Evolutionary conservation across 92 coral and sea anemone genomes (phyloP).

Genomic region (Galaxea fascicularis): DNA sequence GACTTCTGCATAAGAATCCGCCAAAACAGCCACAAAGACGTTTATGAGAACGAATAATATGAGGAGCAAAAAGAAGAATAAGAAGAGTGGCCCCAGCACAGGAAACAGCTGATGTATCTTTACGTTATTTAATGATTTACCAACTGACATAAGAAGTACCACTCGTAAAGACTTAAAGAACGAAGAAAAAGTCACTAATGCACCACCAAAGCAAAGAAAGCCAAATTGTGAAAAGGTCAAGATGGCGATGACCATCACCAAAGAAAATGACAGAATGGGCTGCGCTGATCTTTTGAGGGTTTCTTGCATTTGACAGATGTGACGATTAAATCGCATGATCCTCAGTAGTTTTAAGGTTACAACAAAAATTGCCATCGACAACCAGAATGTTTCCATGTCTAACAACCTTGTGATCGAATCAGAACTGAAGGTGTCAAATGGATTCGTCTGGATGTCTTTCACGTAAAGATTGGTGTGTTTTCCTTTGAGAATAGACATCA

Average conservation of each 20-base stretch:
- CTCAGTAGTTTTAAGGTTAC: conserved; percentile 79
- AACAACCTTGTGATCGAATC: conserved; percentile 80
- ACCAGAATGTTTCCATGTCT: conserved; percentile 73
- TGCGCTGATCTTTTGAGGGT: conserved; percentile 73
- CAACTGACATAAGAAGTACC: too few relatives aligned
- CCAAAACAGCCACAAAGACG: too few relatives aligned
- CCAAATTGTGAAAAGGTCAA: conserved; percentile 87
- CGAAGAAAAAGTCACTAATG: neutral
- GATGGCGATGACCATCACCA: conserved; percentile 73
- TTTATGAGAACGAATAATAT: too few relatives aligned
- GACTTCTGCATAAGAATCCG: too few relatives aligned
- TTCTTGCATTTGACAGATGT: conserved; percentile 78
- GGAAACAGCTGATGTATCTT: too few relatives aligned
- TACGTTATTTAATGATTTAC: too few relatives aligned
- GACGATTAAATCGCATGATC: conserved; percentile 80
- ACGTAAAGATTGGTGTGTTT: conserved; percentile 74
- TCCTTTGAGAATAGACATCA: conserved; percentile 83
- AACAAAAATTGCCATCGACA: conserved; percentile 78
- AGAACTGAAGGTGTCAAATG: conserved; percentile 81
- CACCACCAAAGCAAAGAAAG: conserved; percentile 76
- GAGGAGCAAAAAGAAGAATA: too few relatives aligned
- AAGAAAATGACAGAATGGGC: conserved; percentile 74
- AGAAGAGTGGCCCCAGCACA: too few relatives aligned
- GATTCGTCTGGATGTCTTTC: conserved; percentile 73
- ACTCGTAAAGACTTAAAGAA: too few relatives aligned